phyloP scores from a whole-genome alignment of 2,113 vertebrate genomes.

The Istiophorus platypterus region DNA sequence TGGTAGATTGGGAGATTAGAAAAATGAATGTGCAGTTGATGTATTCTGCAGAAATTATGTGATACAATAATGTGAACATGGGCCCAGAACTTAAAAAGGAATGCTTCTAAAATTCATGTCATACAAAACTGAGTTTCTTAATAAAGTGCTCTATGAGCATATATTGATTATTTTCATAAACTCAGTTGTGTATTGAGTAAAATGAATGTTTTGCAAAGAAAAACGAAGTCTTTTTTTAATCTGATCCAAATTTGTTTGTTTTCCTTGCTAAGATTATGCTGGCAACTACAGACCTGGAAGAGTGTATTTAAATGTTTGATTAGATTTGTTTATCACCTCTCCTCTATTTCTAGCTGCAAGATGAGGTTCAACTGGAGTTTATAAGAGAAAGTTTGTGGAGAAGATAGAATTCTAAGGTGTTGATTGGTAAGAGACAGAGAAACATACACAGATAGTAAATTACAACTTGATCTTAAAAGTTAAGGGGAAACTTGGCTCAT shows the following conservation, averaged over 20 bases:
- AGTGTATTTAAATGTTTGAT: background rate
- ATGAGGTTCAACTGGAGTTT: conserved; percentile 68
- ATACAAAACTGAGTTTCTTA: too few relatives aligned
- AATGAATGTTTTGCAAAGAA: background rate
- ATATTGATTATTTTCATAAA: background rate
- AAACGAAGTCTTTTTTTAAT: background rate
- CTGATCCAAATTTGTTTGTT: background rate
- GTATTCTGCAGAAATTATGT: too few relatives aligned
- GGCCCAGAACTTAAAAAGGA: too few relatives aligned
- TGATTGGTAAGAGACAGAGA: conserved; percentile 80
- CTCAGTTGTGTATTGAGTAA: too few relatives aligned
- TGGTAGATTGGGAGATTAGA: too few relatives aligned
- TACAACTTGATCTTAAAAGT: too few relatives aligned
- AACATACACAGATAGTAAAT: too few relatives aligned
- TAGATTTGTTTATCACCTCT: background rate
- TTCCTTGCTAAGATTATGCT: background rate
- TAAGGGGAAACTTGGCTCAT: too few relatives aligned
- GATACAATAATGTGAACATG: too few relatives aligned
- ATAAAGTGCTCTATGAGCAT: too few relatives aligned
- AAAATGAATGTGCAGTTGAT: too few relatives aligned
- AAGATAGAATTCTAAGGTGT: conserved; percentile 86
- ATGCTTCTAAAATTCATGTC: too few relatives aligned
- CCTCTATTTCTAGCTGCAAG: conserved; percentile 54
- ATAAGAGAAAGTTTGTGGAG: conserved; percentile 77
- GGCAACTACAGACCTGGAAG: background rate